These are phyloP conservation scores for Corapipo altera DNA, from an alignment of 2,113 vertebrate genomes.

Conservation along the genomic window DNA sequence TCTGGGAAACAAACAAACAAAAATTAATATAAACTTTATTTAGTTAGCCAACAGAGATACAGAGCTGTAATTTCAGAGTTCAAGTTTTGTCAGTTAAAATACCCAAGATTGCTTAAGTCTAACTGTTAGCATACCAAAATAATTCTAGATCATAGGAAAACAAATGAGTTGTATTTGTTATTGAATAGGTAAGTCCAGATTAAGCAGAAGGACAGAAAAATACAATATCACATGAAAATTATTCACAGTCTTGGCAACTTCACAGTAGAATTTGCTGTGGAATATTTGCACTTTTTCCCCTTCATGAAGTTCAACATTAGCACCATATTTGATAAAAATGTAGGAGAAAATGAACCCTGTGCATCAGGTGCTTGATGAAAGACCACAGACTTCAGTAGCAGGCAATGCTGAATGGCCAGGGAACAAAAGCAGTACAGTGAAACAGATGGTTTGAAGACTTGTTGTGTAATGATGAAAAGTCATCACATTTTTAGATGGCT, in stretches of 20 bases:
- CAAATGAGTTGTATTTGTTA: not conserved
- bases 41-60: not conserved
- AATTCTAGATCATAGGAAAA: not conserved
- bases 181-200: not conserved
- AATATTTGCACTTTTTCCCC: not conserved
- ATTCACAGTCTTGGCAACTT: not conserved
- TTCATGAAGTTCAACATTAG: not conserved
- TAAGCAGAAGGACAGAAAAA: not conserved
- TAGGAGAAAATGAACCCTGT: not conserved
- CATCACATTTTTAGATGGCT: not conserved
- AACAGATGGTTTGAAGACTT: not conserved
- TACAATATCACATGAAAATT: not conserved
- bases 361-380: not conserved
- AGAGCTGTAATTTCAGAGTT: not conserved
- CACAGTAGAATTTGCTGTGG: not conserved
- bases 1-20: not conserved
- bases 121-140: not conserved
- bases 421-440: not conserved
- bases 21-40: not conserved
- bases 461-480: not conserved
- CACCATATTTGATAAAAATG: rapidly evolving
- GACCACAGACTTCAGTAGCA: not conserved
- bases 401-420: rapidly evolving
- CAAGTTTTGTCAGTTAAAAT: not conserved
- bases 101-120: not conserved